Percentiles rank a stretch among this genome's conserved stretches.
phyloP scores from a whole-genome alignment of 2,888 invertebrate species.

The Eulithis prunata region DNA sequence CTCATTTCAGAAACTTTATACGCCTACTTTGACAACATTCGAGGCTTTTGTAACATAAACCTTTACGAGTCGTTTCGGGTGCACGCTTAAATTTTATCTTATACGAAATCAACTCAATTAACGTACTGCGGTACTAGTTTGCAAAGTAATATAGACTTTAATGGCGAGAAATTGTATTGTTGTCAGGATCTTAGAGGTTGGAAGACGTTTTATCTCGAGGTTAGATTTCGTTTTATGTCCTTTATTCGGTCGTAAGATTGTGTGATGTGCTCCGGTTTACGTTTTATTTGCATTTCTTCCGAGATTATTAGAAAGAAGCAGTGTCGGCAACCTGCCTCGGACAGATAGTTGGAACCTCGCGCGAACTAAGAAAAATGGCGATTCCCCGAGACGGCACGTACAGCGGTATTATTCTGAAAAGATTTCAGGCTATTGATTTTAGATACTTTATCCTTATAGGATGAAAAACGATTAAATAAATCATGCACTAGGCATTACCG shows the following conservation, averaged over 20 bases:
- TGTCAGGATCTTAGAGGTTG: slow-evolving; percentile 33
- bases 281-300: slow-evolving; percentile 37
- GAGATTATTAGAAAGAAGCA: slow-evolving; percentile 60
- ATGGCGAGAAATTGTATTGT: slow-evolving; percentile 41
- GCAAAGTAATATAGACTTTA: slow-evolving; percentile 43
- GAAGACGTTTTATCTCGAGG: slow-evolving; percentile 35
- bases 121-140: slow-evolving; percentile 35
- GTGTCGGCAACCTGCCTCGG: slow-evolving; percentile 58
- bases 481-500: slow-evolving; percentile 5
- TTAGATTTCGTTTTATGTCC: slow-evolving; percentile 30
- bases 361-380: slow-evolving; percentile 61
- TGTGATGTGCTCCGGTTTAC: slow-evolving; percentile 11
- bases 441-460: slow-evolving; percentile 8
- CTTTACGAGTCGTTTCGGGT: slow-evolving; percentile 35
- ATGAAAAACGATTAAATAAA: slow-evolving; percentile 24
- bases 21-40: slow-evolving; percentile 19
- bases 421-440: slow-evolving; percentile 16
- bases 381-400: slow-evolving; percentile 37
- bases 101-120: slow-evolving; percentile 40
- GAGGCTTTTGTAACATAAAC: slow-evolving; percentile 34
- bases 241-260: slow-evolving; percentile 21
- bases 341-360: slow-evolving; percentile 55
- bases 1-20: slow-evolving; percentile 29
- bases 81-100: slow-evolving; percentile 39
- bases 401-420: slow-evolving; percentile 18